Conservation (phyloP, 53 echinoderm and acorn worm species). For the Glandiceps talaboti region DNA sequence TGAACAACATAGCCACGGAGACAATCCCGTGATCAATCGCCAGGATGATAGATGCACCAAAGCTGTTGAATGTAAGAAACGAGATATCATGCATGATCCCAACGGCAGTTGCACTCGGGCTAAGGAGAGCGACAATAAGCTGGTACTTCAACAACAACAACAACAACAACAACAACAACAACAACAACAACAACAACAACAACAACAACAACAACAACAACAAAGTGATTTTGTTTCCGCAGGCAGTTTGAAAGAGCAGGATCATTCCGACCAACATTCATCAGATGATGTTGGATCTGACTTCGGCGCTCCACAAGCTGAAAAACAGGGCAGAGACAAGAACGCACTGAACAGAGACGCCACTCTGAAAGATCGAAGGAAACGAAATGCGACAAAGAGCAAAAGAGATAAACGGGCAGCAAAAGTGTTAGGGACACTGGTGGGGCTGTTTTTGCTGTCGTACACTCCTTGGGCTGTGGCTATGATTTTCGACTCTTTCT, state of each 20-base stretch:
- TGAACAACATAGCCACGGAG: too few relatives aligned
- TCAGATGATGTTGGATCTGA: background rate
- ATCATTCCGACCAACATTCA: background rate
- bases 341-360: background rate
- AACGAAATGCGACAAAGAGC: background rate
- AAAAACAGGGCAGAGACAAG: background rate
- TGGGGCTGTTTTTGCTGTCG: background rate
- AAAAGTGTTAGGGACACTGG: background rate
- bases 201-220: too few relatives aligned
- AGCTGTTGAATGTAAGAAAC: too few relatives aligned
- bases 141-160: too few relatives aligned
- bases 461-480: background rate
- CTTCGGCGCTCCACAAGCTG: background rate
- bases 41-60: too few relatives aligned
- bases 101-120: too few relatives aligned
- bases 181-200: too few relatives aligned
- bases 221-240: background rate
- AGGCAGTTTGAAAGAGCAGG: background rate
- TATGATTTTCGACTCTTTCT: background rate
- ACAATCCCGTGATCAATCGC: too few relatives aligned
- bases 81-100: too few relatives aligned
- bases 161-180: too few relatives aligned
- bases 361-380: background rate
- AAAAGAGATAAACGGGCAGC: background rate
- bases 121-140: too few relatives aligned